Conservation (phyloP, 2,797 vertebrate species). For the Buceros bicornis region DNA sequence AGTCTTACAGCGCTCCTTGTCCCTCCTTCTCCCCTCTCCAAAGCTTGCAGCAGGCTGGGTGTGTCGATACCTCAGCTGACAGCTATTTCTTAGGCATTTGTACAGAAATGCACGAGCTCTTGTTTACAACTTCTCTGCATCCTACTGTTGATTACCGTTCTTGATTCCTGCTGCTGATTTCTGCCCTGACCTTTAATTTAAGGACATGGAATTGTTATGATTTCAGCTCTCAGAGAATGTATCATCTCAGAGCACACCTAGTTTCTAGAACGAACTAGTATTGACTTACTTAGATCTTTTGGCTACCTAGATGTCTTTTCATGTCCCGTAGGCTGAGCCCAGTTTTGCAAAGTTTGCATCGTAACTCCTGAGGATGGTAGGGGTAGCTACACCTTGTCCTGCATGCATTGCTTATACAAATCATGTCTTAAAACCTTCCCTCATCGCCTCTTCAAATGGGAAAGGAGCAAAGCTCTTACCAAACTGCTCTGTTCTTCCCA, state of each 20-base stretch:
- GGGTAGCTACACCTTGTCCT: not conserved
- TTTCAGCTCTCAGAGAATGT: not conserved
- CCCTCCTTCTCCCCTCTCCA: not conserved
- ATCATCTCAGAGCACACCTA: not conserved
- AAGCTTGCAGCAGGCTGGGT: not conserved
- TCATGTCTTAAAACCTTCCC: not conserved
- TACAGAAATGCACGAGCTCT: not conserved
- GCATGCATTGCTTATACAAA: not conserved
- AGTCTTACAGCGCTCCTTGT: not conserved
- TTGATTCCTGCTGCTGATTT: accelerated
- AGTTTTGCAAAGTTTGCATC: not conserved
- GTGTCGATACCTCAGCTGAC: accelerated
- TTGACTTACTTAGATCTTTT: not conserved
- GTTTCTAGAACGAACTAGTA: not conserved
- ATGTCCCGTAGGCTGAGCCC: not conserved
- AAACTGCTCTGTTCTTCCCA: slow-evolving; percentile 9
- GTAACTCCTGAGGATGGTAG: not conserved
- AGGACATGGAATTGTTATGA: not conserved
- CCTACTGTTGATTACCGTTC: not conserved
- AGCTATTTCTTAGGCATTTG: not conserved
- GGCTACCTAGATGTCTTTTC: not conserved
- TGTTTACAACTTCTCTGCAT: not conserved
- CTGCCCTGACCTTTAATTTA: not conserved
- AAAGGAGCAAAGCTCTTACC: not conserved
- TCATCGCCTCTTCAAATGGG: not conserved